Conservation (phyloP, 1,140 invertebrate genomes). For the Pentalonia nigronervosa region DNA sequence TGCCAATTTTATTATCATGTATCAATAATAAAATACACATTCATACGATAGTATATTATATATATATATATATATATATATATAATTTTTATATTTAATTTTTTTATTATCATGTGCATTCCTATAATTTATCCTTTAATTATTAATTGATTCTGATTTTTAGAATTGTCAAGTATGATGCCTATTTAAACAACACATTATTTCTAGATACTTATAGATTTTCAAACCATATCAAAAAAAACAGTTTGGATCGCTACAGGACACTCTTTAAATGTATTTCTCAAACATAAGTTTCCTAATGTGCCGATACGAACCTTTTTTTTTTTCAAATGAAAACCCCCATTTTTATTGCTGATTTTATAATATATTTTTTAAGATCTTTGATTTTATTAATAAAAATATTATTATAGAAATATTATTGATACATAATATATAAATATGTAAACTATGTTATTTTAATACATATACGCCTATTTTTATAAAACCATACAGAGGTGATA, state of each 20-base stretch:
- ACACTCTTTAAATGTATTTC: too few species aligned
- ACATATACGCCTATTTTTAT: background rate
- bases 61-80: too few species aligned
- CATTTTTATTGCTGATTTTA: background rate
- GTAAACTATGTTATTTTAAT: background rate
- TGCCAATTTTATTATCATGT: background rate
- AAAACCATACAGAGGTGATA: background rate
- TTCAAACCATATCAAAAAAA: too few species aligned
- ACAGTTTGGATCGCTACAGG: too few species aligned
- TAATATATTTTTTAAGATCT: background rate
- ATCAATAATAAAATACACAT: background rate
- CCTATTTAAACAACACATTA: too few species aligned
- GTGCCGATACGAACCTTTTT: too few species aligned
- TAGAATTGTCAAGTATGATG: background rate
- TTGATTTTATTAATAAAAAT: background rate
- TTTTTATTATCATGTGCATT: too few species aligned
- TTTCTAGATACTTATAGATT: too few species aligned
- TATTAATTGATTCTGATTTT: background rate
- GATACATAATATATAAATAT: background rate
- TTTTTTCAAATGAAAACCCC: background rate
- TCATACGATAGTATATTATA: background rate
- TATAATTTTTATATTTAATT: too few species aligned
- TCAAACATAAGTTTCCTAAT: too few species aligned
- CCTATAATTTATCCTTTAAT: background rate
- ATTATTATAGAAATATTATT: background rate